phyloP scores from a whole-genome alignment of 2,113 vertebrate species.

The Athene cunicularia region DNA sequence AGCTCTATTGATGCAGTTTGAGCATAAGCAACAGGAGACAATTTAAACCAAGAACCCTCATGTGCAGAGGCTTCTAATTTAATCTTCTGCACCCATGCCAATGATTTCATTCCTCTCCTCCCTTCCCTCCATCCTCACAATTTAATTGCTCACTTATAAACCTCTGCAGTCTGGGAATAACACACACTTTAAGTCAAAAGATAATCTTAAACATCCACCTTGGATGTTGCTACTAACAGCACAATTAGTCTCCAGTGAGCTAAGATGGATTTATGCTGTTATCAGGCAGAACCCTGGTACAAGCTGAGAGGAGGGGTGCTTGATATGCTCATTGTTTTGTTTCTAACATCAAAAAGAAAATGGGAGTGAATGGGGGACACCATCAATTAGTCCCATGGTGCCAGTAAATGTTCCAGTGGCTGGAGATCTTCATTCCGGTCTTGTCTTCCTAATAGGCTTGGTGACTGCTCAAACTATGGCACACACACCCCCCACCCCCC shows the following conservation, averaged over 20 bases:
- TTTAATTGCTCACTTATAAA: slow-evolving; percentile 13
- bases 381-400: background rate
- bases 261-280: background rate
- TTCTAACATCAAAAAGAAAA: background rate
- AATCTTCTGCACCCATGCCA: background rate
- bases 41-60: background rate
- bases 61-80: slow-evolving; percentile 1
- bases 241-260: background rate
- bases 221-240: background rate
- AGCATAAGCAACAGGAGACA: background rate
- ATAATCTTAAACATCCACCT: background rate
- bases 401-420: background rate
- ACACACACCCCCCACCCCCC: background rate
- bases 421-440: background rate
- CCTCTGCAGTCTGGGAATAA: background rate
- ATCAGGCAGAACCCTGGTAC: background rate
- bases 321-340: fast-evolving
- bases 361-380: background rate
- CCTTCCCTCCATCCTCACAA: background rate
- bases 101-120: background rate
- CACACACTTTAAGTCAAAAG: background rate
- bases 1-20: background rate
- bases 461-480: background rate
- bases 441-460: background rate
- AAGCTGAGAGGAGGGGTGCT: background rate